phyloP scores from a whole-genome alignment of 2,113 vertebrate species.

The Centrocercus urophasianus region DNA sequence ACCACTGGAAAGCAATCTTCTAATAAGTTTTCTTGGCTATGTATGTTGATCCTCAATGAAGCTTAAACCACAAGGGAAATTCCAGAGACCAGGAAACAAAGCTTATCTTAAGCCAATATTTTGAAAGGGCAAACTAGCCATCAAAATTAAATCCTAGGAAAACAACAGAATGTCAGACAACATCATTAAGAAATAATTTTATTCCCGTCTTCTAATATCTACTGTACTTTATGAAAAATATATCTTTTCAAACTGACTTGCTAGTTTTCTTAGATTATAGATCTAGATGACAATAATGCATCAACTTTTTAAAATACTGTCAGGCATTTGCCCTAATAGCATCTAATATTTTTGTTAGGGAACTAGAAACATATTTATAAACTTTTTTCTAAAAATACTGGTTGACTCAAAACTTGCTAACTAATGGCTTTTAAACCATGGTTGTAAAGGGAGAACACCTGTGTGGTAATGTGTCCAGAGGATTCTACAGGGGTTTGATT shows the following conservation, averaged over 20 bases:
- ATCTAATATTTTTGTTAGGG: background rate
- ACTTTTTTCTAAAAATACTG: background rate
- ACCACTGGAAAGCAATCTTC: background rate
- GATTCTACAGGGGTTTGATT: background rate
- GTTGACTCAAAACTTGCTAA: background rate
- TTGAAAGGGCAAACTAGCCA: constrained; percentile 17
- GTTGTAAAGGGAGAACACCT: background rate
- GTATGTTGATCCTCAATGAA: constrained; percentile 37
- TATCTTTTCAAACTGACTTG: background rate
- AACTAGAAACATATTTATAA: background rate
- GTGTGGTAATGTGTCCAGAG: background rate
- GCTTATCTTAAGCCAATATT: background rate
- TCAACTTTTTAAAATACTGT: background rate
- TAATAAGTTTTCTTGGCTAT: background rate
- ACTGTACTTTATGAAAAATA: constrained; percentile 3
- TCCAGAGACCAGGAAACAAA: background rate
- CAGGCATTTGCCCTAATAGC: background rate
- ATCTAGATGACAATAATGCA: background rate
- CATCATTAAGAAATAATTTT: constrained; percentile 25
- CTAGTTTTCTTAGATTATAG: background rate
- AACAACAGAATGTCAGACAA: constrained; percentile 12
- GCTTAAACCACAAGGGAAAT: constrained; percentile 32
- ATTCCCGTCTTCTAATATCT: background rate
- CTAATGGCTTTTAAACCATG: background rate
- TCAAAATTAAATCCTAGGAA: background rate